Percentiles rank a stretch among this genome's conserved stretches.
Evolutionary conservation across 2,888 invertebrate species (phyloP).

Genomic region (Meiosimyza platycephala): DNA sequence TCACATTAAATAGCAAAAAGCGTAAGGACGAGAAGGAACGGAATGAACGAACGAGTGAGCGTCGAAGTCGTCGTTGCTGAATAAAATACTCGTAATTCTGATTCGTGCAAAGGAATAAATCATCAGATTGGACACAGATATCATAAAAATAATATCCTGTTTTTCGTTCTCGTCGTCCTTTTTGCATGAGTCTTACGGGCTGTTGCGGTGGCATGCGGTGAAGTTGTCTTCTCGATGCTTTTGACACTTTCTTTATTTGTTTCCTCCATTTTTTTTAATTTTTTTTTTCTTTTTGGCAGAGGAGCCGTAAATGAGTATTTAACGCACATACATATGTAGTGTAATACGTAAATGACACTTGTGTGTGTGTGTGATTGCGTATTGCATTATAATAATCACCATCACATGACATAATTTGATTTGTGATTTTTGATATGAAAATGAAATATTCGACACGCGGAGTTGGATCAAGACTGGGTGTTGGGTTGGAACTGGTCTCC

Average conservation of each 20-base stretch:
- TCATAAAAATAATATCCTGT: constrained; percentile 66
- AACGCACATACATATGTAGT: constrained; percentile 37
- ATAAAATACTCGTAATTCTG: constrained; percentile 56
- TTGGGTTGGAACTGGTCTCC: background rate
- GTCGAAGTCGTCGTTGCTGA: constrained; percentile 27
- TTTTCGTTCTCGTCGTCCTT: constrained; percentile 36
- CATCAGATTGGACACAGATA: constrained; percentile 68
- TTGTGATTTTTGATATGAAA: constrained; percentile 64
- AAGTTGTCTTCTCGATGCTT: constrained; percentile 12
- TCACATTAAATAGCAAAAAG: constrained; percentile 54
- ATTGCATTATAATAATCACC: constrained; percentile 48
- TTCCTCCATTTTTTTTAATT: constrained; percentile 28
- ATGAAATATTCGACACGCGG: constrained; percentile 56
- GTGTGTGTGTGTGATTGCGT: constrained; percentile 33
- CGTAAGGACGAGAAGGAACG: constrained; percentile 1
- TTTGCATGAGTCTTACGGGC: background rate
- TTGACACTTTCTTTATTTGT: constrained; percentile 24
- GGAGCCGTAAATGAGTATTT: constrained; percentile 50
- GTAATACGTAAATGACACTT: constrained; percentile 32
- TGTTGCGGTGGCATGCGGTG: constrained; percentile 3
- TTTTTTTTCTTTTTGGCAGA: constrained; percentile 36
- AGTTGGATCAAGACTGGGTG: too few relatives aligned
- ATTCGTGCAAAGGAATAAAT: constrained; percentile 65
- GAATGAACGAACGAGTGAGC: constrained; percentile 1
- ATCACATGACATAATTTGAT: constrained; percentile 65